Base-by-base conservation (phyloP, 92 coral and sea anemone genomes). In the Palythoa grandiflora region DNA sequence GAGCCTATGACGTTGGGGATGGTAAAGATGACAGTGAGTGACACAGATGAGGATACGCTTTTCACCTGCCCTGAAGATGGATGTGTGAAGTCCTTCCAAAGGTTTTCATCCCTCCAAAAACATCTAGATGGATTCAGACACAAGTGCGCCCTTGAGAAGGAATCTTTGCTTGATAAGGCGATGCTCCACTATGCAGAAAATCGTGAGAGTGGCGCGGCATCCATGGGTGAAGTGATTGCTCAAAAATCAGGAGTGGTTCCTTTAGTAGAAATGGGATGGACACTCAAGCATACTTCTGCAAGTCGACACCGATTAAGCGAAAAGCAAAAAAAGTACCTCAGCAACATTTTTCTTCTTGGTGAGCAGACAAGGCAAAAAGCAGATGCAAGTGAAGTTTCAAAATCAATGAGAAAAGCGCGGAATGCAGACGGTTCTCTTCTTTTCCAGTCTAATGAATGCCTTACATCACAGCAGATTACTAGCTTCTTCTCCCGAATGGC, bases 61-160 rank as follows among this genome's bases (percentile, higher is more conserved):
- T 88, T 88, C 91, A 53, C 86, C 6, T 63, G 78, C 74, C 75
- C 63, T 19, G 89, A 87, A 51, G 75, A 87, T 3, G 90, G 86
- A 10, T 87, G 90, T 63, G 38, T 87, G 13, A 75, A 59, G 39
- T 12, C 89, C 21, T 86, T 86, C 65, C 85, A 87, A 57, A 63
- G 85, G 71, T 87, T 76, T 77, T 87, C 89, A 10, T 75, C 84
- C 13, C 89, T 87, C 38, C 75, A 76, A 38, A 54, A 59, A 19
- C 83, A 77, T 7, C 63, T 77, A 48, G 83, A 77, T 77, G 63
- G 35, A 16, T 28, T 28, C 35, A 73, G 39, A 73, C 78, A 73
- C 19, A 51, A 52, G 59, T 52, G 7, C 13, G 59, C 68, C 4
- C 17, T 60, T 10, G 68, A 60, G 68, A 60, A 16, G 13, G 68